Conservation (phyloP, 2,797 vertebrate genomes). For the Scolopax rusticola region DNA sequence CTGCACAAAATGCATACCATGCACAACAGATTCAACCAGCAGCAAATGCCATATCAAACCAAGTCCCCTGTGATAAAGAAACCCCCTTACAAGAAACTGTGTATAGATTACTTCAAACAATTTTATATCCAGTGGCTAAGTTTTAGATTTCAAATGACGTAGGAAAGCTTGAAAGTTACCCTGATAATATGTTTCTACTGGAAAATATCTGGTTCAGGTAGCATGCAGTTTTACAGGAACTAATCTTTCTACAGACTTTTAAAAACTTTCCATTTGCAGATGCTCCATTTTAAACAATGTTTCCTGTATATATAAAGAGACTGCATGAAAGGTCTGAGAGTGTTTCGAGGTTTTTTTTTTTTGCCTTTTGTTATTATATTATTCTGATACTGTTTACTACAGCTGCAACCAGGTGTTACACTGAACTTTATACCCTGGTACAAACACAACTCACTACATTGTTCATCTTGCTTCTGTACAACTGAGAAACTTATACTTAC, state of each 20-base stretch:
- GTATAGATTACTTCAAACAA: neutral
- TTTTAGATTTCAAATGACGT: neutral
- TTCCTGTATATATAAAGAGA: neutral
- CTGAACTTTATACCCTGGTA: neutral
- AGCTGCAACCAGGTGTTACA: neutral
- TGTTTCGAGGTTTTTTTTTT: neutral
- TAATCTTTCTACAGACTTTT: neutral
- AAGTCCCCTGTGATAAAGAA: neutral
- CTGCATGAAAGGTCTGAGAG: neutral
- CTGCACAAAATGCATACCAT: neutral
- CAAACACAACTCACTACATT: neutral
- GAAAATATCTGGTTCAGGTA: neutral
- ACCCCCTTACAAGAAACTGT: neutral
- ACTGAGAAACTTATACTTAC: neutral
- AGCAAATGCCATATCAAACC: neutral
- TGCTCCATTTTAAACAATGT: neutral
- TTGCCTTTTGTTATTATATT: neutral
- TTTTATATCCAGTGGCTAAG: neutral
- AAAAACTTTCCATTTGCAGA: neutral
- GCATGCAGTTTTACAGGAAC: neutral
- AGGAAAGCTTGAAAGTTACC: neutral
- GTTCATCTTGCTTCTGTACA: neutral
- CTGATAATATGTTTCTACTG: neutral
- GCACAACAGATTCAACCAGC: neutral
- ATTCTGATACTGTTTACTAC: neutral